These are phyloP conservation scores for Reticulitermes speratus DNA, from an alignment of 1,140 invertebrate species.

Conservation along the genomic window DNA sequence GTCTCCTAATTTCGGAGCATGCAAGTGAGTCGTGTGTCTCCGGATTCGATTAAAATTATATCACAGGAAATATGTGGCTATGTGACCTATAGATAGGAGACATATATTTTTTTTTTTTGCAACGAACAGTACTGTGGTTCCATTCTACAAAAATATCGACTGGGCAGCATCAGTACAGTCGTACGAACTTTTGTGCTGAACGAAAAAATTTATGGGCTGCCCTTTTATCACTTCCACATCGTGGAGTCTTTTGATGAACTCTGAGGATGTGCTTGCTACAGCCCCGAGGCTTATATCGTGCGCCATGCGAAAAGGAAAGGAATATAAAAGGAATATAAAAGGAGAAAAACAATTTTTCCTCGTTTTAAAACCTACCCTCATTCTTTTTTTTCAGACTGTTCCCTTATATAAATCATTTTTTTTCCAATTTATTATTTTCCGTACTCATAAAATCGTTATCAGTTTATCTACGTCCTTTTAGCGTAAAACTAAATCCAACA, in stretches of 20 bases:
- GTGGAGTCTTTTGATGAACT: constrained; percentile 31
- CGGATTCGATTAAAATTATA: neutral
- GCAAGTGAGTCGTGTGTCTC: neutral
- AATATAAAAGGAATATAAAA: neutral
- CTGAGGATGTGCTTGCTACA: constrained; percentile 8
- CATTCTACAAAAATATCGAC: constrained; percentile 6
- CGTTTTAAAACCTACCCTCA: neutral
- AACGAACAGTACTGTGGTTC: neutral
- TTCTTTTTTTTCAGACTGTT: neutral
- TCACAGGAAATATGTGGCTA: neutral
- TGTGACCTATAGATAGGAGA: neutral
- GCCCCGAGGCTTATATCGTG: neutral
- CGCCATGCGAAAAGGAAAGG: neutral
- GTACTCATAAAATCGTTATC: neutral
- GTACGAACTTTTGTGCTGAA: constrained; percentile 25
- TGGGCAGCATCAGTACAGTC: neutral
- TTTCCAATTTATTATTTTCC: neutral
- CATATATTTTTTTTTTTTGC: neutral
- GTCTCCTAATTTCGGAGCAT: neutral
- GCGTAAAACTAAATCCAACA: too few relatives aligned
- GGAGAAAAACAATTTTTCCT: neutral
- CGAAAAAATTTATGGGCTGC: constrained; percentile 30
- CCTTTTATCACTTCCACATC: constrained; percentile 34
- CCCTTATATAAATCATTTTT: neutral
- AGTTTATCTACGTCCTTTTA: neutral